phyloP scores from a whole-genome alignment of 2,797 vertebrate genomes.

The Tachyglossus aculeatus region DNA sequence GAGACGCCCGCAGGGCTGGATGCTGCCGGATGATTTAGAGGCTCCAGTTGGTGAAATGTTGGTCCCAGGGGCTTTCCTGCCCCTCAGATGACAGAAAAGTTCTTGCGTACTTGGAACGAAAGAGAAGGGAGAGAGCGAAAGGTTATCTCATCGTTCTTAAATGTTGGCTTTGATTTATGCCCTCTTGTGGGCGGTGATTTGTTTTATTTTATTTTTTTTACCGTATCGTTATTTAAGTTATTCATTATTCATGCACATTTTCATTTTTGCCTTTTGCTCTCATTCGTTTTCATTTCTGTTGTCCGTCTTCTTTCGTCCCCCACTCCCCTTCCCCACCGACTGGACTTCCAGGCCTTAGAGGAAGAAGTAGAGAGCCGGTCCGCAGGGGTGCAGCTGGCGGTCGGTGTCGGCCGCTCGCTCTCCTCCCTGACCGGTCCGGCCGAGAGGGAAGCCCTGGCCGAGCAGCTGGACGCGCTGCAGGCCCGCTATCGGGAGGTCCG shows the following conservation, averaged over 20 bases:
- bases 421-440: slow-evolving; percentile 84
- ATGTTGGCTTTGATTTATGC: slow-evolving; percentile 18
- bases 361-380: slow-evolving; percentile 83
- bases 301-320: slow-evolving; percentile 66
- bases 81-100: too few species aligned
- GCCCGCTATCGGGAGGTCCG: slow-evolving; percentile 83
- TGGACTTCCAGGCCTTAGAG: slow-evolving; percentile 86
- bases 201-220: too few species aligned
- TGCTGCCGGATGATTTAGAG: too few species aligned
- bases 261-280: not conserved
- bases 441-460: slow-evolving; percentile 84
- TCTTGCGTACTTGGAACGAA: rapidly evolving
- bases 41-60: not conserved
- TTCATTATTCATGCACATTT: slow-evolving; percentile 29
- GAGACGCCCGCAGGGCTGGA: not conserved
- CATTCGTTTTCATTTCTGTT: slow-evolving; percentile 61
- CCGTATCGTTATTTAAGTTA: slow-evolving; percentile 29
- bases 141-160: not conserved
- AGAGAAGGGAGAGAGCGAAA: not conserved
- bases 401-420: slow-evolving; percentile 85
- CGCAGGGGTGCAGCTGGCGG: slow-evolving; percentile 78
- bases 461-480: slow-evolving; percentile 83
- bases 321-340: slow-evolving; percentile 26
- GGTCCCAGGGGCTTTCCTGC: not conserved
- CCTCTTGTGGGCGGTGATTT: not conserved